Evolutionary conservation across 1,140 invertebrate species (phyloP).

Genomic region (Drosophila navojoa): DNA sequence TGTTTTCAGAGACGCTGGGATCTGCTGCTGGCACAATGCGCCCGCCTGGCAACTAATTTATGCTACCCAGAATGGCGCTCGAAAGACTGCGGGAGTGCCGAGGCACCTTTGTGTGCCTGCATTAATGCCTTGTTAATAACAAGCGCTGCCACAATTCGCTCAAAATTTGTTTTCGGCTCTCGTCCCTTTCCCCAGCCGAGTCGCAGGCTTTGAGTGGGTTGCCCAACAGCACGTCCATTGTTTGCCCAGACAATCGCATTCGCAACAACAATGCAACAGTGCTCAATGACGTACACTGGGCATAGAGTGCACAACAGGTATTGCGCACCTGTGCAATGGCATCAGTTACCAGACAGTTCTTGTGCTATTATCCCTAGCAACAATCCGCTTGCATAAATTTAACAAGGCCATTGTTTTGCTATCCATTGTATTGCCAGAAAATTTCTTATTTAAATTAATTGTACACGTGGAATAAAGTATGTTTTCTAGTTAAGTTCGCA

Average conservation of each 20-base stretch:
- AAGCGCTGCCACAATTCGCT: conserved; percentile 28
- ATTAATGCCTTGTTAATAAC: conserved; percentile 74
- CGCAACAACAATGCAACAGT: neutral
- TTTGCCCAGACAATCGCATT: conserved; percentile 61
- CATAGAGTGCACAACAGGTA: conserved; percentile 57
- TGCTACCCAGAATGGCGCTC: conserved; percentile 44
- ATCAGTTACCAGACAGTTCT: conserved; percentile 64
- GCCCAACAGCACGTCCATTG: conserved; percentile 45
- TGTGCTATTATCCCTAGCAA: conserved; percentile 30
- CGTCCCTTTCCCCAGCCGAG: too few relatives aligned
- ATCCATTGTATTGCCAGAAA: too few relatives aligned
- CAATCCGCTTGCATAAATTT: neutral
- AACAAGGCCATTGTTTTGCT: too few relatives aligned
- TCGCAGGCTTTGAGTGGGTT: conserved; percentile 33
- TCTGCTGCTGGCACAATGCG: conserved; percentile 59
- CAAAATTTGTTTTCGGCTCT: conserved; percentile 15
- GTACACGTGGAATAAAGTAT: too few relatives aligned
- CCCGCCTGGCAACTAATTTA: conserved; percentile 62
- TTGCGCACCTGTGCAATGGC: conserved; percentile 46
- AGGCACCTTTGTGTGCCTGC: conserved; percentile 58
- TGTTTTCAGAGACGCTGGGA: conserved; percentile 41
- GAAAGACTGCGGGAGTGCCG: conserved; percentile 21
- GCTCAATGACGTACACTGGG: conserved; percentile 10
- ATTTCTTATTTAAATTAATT: too few relatives aligned
- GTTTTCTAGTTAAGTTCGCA: too few relatives aligned